These are phyloP conservation scores for Etheostoma nigrum DNA, from an alignment of 2,797 vertebrate species.

Conservation along the genomic window DNA sequence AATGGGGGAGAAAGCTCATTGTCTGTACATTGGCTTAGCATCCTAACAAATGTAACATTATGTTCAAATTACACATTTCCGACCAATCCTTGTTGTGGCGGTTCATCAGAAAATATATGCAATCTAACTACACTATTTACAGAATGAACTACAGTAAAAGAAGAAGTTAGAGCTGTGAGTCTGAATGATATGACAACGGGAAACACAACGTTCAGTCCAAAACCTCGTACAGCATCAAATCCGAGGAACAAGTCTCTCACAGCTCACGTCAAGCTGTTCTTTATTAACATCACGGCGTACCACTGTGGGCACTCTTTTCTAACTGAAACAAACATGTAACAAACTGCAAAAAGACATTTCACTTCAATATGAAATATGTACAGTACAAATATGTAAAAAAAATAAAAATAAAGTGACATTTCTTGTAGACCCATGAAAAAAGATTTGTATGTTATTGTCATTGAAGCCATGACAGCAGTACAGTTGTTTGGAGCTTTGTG, in stretches of 20 bases:
- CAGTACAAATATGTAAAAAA: slow-evolving; percentile 63
- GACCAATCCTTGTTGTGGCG: slow-evolving; percentile 48
- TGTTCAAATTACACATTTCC: slow-evolving; percentile 57
- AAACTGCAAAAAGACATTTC: slow-evolving; percentile 37
- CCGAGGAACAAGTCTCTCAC: background rate
- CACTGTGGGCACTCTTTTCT: background rate
- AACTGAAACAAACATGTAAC: slow-evolving; percentile 14
- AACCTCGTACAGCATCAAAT: slow-evolving; percentile 5
- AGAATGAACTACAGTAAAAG: slow-evolving; percentile 58
- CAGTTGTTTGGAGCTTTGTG: background rate
- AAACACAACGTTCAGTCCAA: slow-evolving; percentile 18
- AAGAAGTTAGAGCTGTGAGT: slow-evolving; percentile 7
- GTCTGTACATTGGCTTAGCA: slow-evolving; percentile 87
- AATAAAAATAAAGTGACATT: slow-evolving; percentile 13
- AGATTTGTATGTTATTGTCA: slow-evolving; percentile 1
- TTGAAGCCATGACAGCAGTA: slow-evolving; percentile 23
- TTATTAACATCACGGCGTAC: slow-evolving; percentile 3
- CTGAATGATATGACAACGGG: slow-evolving; percentile 15
- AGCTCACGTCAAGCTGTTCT: background rate
- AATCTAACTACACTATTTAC: slow-evolving; percentile 81
- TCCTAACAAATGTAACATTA: slow-evolving; percentile 74
- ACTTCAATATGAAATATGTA: slow-evolving; percentile 47
- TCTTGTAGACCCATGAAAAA: slow-evolving; percentile 25
- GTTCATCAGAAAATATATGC: slow-evolving; percentile 81
- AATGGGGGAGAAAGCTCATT: slow-evolving; percentile 74